Evolutionary conservation across 2,888 invertebrate genomes (phyloP), one percentile per base, ranked within the genome.

Genomic region (Vanessa cardui): DNA sequence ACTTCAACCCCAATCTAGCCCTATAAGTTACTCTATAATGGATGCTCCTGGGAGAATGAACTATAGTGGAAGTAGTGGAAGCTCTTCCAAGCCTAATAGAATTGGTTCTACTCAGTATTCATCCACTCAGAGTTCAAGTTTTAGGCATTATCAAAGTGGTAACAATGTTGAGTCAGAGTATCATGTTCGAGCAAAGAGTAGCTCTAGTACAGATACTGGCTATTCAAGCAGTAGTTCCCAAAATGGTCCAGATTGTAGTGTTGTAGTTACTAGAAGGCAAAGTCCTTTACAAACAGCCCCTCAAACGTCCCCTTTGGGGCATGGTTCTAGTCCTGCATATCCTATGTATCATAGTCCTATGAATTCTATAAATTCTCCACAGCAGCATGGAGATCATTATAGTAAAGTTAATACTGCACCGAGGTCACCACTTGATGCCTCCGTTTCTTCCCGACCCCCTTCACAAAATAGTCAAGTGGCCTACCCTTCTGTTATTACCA

Each of bases 291-390:
- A 96, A 81, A 94, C 94, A 12, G 95, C 95, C 78, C 95, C 96
- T 15, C 96, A 96, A 82, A 95, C 95, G 47, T 96, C 96, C 68
- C 96, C 96, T 2, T 80, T 96, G 62, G 95, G 95, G 63, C 96
- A 96, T 85, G 96, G 95, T 39, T 95, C 96, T 76, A 96, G 96
- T 88, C 96, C 96, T 59, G 96, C 96, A 65, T 97, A 97, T 90
- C 97, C 97, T 50, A 94, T 96, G 94, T 97, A 97, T 85, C 96
- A 97, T 84, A 97, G 96, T 87, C 97, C 97, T 26, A 95, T 96
- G 95, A 95, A 95, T 80, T 94, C 96, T 6, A 94, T 95, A 76
- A 95, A 96, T 72, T 96, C 96, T 1, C 96, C 96, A 6, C 96
- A 95, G 78, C 95, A 95, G 76, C 95, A 94, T 78, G 87, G 89